Percentiles rank a stretch among this genome's conserved stretches.
Evolutionary conservation across 2,888 invertebrate species (phyloP).

Genomic region (Xanthia icteritia): DNA sequence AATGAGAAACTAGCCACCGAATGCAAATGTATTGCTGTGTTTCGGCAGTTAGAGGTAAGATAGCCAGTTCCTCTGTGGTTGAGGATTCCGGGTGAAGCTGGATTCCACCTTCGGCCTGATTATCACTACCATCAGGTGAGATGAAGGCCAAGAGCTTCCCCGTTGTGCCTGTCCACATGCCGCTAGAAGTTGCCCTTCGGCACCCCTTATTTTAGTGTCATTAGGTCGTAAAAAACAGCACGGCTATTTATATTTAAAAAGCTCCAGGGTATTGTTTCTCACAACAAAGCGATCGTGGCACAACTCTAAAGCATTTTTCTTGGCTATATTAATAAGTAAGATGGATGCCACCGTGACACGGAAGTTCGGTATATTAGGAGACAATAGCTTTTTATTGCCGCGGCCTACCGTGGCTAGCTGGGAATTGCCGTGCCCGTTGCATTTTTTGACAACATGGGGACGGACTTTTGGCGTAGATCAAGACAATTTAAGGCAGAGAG

Average conservation of each 20-base stretch:
- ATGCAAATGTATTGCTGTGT: too few relatives aligned
- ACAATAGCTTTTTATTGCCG: constrained; percentile 35
- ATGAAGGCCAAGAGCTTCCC: too few relatives aligned
- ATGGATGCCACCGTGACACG: constrained; percentile 20
- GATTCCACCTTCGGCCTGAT: too few relatives aligned
- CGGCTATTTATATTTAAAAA: constrained; percentile 45
- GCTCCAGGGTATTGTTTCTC: constrained; percentile 44
- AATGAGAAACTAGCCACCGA: background rate
- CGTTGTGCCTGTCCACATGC: background rate
- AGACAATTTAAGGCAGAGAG: background rate
- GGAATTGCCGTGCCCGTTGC: background rate
- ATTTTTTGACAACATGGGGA: background rate
- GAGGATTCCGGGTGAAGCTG: too few relatives aligned
- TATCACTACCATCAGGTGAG: too few relatives aligned
- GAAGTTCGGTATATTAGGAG: constrained; percentile 14
- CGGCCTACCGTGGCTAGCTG: background rate
- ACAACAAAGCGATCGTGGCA: constrained; percentile 47
- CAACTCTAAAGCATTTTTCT: constrained; percentile 41
- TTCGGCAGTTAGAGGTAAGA: too few relatives aligned
- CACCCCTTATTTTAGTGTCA: constrained; percentile 2
- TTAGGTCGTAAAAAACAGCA: constrained; percentile 47
- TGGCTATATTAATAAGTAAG: constrained; percentile 55
- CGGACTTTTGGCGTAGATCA: background rate
- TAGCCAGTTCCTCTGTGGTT: too few relatives aligned
- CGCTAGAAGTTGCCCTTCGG: constrained; percentile 30